Percentiles rank a stretch among this genome's conserved stretches.
Evolutionary conservation across 2,113 vertebrate species (phyloP).

Genomic region (Heterochromis multidens): DNA sequence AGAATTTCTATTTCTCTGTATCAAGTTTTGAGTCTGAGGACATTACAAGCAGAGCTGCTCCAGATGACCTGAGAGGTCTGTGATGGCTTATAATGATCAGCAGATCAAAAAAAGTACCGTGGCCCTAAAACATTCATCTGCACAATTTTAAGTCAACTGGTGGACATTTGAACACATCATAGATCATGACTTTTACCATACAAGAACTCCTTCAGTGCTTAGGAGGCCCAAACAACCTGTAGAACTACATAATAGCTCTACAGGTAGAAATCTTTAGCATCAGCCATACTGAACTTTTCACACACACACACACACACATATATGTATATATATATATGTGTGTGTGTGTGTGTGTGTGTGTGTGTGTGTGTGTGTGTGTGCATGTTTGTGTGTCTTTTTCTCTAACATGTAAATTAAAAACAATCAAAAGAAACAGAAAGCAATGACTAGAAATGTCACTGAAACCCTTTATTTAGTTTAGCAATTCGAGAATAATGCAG

Average conservation of each 20-base stretch:
- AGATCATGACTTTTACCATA: background rate
- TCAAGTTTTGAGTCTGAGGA: background rate
- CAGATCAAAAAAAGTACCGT: background rate
- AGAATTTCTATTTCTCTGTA: background rate
- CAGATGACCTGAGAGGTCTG: conserved; percentile 10
- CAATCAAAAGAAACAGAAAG: background rate
- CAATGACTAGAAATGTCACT: background rate
- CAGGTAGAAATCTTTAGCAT: background rate
- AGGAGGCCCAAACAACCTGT: background rate
- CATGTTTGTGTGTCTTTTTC: background rate
- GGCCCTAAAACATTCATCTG: background rate
- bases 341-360: too few species aligned
- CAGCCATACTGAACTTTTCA: background rate
- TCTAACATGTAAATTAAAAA: background rate
- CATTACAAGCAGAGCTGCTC: background rate
- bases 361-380: too few species aligned
- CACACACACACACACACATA: background rate
- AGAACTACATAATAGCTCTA: background rate
- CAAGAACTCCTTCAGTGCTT: background rate
- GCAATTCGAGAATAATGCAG: background rate
- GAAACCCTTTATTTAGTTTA: background rate
- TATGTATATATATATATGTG: too few species aligned
- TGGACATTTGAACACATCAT: background rate
- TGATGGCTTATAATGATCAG: background rate
- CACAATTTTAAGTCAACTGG: background rate